Evolutionary conservation across 2,888 invertebrate species (phyloP).

Genomic region (Apocheima hispidaria): DNA sequence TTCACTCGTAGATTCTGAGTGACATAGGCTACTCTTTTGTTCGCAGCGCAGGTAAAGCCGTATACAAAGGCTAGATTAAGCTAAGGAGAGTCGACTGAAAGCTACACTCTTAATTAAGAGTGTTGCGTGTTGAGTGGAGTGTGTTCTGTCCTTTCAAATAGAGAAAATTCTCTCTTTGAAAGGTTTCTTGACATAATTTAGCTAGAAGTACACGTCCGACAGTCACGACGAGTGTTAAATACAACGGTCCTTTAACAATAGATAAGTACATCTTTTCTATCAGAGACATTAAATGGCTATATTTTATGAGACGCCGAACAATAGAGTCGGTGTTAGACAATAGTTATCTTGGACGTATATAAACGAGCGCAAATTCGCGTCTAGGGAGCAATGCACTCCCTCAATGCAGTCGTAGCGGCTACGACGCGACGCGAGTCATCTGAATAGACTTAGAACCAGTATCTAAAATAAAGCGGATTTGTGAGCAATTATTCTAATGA

Average conservation of each 20-base stretch:
- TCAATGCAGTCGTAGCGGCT: conserved; percentile 56
- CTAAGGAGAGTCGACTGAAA: too few species aligned
- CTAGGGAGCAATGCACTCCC: conserved; percentile 69
- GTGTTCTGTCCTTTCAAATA: too few species aligned
- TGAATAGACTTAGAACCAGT: conserved; percentile 32
- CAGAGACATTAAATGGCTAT: conserved; percentile 9
- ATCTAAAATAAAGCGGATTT: neutral
- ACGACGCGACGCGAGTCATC: conserved; percentile 62
- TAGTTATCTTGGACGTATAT: conserved; percentile 66
- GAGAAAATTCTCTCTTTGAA: too few species aligned
- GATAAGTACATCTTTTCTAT: conserved; percentile 3
- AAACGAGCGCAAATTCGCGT: conserved; percentile 64
- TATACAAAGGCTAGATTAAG: too few species aligned
- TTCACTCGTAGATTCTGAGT: too few species aligned
- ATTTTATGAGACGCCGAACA: conserved; percentile 27
- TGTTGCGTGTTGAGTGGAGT: too few species aligned
- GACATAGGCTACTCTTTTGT: too few species aligned
- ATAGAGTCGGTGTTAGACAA: conserved; percentile 43
- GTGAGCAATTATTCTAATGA: neutral
- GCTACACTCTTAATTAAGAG: too few species aligned
- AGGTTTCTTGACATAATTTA: too few species aligned
- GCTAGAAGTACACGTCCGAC: neutral
- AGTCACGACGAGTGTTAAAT: neutral
- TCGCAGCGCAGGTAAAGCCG: too few species aligned
- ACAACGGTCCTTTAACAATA: conserved; percentile 5